Base-by-base conservation (phyloP, 2,797 vertebrate genomes). In the Falco cherrug region DNA sequence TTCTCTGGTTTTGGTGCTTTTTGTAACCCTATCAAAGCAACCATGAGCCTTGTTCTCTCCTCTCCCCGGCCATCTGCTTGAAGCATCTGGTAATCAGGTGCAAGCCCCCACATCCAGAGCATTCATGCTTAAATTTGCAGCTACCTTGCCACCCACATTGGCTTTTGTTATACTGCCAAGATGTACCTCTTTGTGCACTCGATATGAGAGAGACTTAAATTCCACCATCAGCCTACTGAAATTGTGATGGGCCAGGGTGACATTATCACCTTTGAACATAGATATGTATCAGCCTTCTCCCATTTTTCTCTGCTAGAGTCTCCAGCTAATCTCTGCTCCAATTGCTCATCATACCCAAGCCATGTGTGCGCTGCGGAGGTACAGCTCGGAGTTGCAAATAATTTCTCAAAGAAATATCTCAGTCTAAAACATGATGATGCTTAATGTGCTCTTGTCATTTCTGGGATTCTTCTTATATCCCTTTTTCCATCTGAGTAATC, bases 31-130 rank as follows among this genome's bases (percentile, higher is more conserved):
- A 97, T 97, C 56, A 98, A 98, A 98, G 97, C 98, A 97, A 97
- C 97, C 95, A 95, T 96, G 97, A 98, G 98, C 97, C 97, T 90
- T 95, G 96, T 98, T 97, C 97, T 97, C 96, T 98, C 95, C 91
- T 97, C 95, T 98, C 98, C 98, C 98, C 89, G 98, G 98, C 98
- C 98, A 98, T 98, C 98, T 98, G 98, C 98, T 98, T 96, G 97
- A 97, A 98, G 98, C 98, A 98, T 98, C 98, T 98, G 98, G 98
- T 98, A 98, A 97, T 98, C 98, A 98, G 98, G 98, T 98, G 98
- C 96, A 94, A 97, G 97, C 96, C 97, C 97, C 97, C 97, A 97
- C 98, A 97, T 98, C 97, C 94, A 97, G 97, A 97, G 98, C 98
- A 98, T 91, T 97, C 98, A 98, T 98, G 98, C 98, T 98, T 98